phyloP scores from a whole-genome alignment of 2,888 invertebrate genomes.

The Cerastoderma edule region DNA sequence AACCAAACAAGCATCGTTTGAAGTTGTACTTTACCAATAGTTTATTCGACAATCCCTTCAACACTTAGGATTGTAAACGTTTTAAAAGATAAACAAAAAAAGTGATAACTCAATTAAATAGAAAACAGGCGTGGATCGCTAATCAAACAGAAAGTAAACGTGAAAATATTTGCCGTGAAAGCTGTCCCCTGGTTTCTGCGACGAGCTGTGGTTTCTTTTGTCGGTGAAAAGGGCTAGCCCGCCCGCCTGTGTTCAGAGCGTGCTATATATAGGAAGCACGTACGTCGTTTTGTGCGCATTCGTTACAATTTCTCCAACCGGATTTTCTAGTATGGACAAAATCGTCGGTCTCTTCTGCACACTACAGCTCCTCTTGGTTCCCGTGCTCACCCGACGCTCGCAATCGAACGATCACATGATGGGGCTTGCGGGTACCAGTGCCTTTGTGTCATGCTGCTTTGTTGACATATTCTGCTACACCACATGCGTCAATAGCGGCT shows the following conservation, averaged over 20 bases:
- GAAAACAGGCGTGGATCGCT: not conserved
- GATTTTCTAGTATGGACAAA: conserved; percentile 14
- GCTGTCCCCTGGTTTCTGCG: not conserved
- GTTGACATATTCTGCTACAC: conserved; percentile 19
- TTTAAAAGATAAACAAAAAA: not conserved
- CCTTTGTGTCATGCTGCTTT: conserved; percentile 14
- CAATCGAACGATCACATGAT: conserved; percentile 5
- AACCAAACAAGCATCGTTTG: not conserved
- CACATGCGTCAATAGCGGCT: conserved; percentile 11
- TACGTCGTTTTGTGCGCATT: not conserved
- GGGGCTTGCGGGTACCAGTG: no score
- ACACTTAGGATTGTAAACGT: not conserved
- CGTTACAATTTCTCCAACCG: not conserved
- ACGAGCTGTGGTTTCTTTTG: no score
- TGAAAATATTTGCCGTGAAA: not conserved
- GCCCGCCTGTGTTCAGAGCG: no score
- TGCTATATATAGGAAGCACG: conserved; percentile 11
- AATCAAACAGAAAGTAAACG: conserved; percentile 1
- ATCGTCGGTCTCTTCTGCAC: not conserved
- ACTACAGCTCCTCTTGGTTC: not conserved
- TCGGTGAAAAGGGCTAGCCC: no score
- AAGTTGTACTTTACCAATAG: not conserved
- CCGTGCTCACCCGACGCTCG: not conserved
- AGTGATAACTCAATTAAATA: not conserved
- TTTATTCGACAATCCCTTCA: not conserved